phyloP scores from a whole-genome alignment of 2,113 vertebrate species.

The Naja naja region DNA sequence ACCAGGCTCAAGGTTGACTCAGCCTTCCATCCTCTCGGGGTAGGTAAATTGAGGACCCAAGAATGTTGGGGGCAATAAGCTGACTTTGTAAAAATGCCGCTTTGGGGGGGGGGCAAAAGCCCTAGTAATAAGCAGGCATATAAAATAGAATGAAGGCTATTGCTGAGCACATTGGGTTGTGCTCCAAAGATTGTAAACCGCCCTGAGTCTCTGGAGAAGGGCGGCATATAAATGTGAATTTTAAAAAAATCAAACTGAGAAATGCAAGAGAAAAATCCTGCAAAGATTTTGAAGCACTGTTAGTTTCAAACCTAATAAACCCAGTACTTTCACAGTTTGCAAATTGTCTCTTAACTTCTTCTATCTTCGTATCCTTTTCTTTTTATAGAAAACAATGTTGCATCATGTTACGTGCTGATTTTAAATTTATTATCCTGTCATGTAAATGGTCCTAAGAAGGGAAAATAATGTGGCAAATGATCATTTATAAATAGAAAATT shows the following conservation, averaged over 20 bases:
- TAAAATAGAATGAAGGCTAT: too few relatives aligned
- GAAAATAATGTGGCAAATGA: neutral
- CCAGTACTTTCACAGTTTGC: neutral
- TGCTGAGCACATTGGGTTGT: too few relatives aligned
- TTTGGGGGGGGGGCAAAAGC: too few relatives aligned
- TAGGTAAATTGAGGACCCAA: too few relatives aligned
- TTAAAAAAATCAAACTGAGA: neutral
- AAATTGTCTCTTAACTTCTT: neutral
- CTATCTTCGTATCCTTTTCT: rapidly evolving
- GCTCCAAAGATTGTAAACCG: too few relatives aligned
- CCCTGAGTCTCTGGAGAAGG: too few relatives aligned
- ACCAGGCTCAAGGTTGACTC: too few relatives aligned
- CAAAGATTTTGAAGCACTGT: neutral
- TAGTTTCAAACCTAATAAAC: neutral
- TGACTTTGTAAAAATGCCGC: too few relatives aligned
- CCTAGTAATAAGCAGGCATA: too few relatives aligned
- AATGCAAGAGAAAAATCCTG: neutral
- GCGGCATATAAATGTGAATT: too few relatives aligned
- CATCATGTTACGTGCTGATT: neutral
- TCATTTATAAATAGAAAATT: neutral
- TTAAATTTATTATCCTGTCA: neutral
- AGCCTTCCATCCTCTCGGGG: too few relatives aligned
- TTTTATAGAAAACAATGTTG: neutral
- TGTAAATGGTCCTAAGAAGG: neutral
- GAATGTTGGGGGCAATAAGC: too few relatives aligned